Conservation (phyloP, 2,888 invertebrate genomes). For the Oeneis ivallda region DNA sequence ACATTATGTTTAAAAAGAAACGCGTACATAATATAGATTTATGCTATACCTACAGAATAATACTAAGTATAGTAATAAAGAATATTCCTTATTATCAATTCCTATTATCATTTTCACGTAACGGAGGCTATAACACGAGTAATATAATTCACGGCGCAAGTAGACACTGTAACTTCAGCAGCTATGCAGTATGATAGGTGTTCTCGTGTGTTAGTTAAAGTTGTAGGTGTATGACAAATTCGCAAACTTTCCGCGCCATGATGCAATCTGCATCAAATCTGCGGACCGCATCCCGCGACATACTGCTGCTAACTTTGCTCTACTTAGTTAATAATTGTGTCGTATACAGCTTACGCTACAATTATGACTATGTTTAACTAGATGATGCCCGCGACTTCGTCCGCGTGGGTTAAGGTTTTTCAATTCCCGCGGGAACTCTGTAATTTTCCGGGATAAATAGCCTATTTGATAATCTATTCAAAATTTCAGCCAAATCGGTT, state of each 20-base stretch:
- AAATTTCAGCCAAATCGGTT: too few relatives aligned
- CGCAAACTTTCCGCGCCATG: slow-evolving; percentile 51
- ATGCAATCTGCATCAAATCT: slow-evolving; percentile 64
- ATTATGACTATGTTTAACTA: slow-evolving; percentile 10
- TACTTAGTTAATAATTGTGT: slow-evolving; percentile 11
- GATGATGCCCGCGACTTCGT: too few relatives aligned
- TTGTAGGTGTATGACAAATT: slow-evolving; percentile 52
- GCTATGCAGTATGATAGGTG: slow-evolving; percentile 36
- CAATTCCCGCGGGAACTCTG: too few relatives aligned
- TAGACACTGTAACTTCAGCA: slow-evolving; percentile 25
- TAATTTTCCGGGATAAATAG: too few relatives aligned
- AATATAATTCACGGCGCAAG: slow-evolving; percentile 30
- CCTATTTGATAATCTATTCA: too few relatives aligned
- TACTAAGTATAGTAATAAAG: neutral
- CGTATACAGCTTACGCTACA: slow-evolving; percentile 14
- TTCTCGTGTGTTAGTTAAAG: slow-evolving; percentile 35
- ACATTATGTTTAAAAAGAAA: too few relatives aligned
- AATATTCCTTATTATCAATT: slow-evolving; percentile 22
- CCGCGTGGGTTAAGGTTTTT: too few relatives aligned
- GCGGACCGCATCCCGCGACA: slow-evolving; percentile 53
- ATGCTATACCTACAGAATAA: too few relatives aligned
- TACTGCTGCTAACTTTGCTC: slow-evolving; percentile 45
- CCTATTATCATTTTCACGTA: slow-evolving; percentile 14
- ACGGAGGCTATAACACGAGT: slow-evolving; percentile 30
- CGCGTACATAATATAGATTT: too few relatives aligned